Base-by-base conservation (phyloP, 2,113 vertebrate genomes). In the Sprattus sprattus region DNA sequence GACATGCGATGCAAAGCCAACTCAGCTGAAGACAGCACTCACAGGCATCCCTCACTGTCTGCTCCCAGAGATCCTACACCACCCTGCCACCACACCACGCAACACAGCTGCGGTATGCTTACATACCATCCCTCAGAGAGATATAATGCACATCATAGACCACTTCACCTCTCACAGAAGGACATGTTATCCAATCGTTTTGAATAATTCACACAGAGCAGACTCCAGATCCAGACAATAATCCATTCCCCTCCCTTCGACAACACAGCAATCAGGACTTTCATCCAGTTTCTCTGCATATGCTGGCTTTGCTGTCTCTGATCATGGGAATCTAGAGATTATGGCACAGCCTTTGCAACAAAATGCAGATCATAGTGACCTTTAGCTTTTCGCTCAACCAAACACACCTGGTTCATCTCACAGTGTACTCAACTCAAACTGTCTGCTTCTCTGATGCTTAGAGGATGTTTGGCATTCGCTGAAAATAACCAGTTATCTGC, bases 131-230 rank as follows among this genome's bases (percentile, higher is more conserved):
- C 71, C 71, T 78, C 11, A 1, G 67, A 75, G 71, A 78, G 54
- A 16, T 78, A 18, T 78, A 78, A 78, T 78, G 71, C 28, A 78
- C 67, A 75, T 39, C 71, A 78, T 3, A 78, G 71, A 32, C 28
- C 10, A 78, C 25, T 32, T 71, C 64, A 71, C 64, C 64, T 71
- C 64, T 32, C 64, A 71, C 64, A 32, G 64, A 39, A 15, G 71
- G 71, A 78, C 71, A 78, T 78, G 71, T 78, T 78, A 78, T 39
- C 71, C 71, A 78, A 78, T 39, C 25, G 71, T 28, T 78, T 78
- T 78, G 13, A 78, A 78, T 78, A 78, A 78, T 78, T 78, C 28
- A 78, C 8, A 32, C 71, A 39, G 28, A 78, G 71, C 71, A 78
- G 71, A 32, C 71, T 78, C 28, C 25, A 15, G 28, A 39, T 78